phyloP scores from a whole-genome alignment of 1,140 invertebrate species.

The Saxidomus purpurata region DNA sequence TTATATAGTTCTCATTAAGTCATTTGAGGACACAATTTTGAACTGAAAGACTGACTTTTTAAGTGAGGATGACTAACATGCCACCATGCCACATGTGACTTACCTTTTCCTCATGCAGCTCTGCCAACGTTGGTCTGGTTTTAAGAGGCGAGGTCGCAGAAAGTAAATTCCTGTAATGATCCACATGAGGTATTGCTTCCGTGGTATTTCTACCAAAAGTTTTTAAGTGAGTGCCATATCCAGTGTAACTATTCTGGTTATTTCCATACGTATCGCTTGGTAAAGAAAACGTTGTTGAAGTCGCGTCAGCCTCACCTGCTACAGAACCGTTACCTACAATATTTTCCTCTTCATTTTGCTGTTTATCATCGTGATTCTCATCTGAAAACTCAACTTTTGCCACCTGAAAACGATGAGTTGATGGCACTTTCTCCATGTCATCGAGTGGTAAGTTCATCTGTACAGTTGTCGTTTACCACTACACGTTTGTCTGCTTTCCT shows the following conservation, averaged over 20 bases:
- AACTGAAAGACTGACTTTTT: too few relatives aligned
- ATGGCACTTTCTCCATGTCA: constrained; percentile 70
- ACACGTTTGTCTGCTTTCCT: constrained; percentile 3
- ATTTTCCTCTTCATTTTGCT: constrained; percentile 42
- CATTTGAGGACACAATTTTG: too few relatives aligned
- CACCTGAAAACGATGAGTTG: constrained; percentile 76
- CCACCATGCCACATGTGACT: too few relatives aligned
- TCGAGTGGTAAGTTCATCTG: not conserved
- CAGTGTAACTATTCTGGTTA: constrained; percentile 63
- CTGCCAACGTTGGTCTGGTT: constrained; percentile 96
- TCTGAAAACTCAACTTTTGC: constrained; percentile 75
- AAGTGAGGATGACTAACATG: too few relatives aligned
- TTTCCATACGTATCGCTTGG: constrained; percentile 88
- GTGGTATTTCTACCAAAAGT: constrained; percentile 94
- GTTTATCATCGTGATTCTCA: constrained; percentile 62
- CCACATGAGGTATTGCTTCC: constrained; percentile 95
- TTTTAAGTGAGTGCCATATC: constrained; percentile 90
- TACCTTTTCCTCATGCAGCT: constrained; percentile 92
- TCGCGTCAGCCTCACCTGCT: constrained; percentile 59
- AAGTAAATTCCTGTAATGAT: constrained; percentile 98
- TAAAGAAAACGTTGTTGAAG: constrained; percentile 66
- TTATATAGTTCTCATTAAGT: too few relatives aligned
- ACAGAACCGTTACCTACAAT: constrained; percentile 44
- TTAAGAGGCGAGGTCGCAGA: constrained; percentile 93
- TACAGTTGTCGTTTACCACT: not conserved